These are phyloP conservation scores for Malurus alboscapulatus DNA, from an alignment of 2,113 vertebrate species.

Conservation along the genomic window DNA sequence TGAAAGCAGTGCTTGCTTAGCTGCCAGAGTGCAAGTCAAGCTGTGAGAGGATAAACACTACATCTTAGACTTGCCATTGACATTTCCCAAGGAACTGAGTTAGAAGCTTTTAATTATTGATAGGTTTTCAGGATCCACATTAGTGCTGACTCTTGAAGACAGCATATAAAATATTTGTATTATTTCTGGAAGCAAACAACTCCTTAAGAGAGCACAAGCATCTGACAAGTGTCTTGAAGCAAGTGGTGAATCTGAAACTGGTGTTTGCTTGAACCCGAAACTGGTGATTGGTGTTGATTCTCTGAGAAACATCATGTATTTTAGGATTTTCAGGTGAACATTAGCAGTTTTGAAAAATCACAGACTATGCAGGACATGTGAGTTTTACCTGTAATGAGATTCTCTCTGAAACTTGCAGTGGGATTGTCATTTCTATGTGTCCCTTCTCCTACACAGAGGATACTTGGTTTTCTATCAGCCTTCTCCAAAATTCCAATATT, in stretches of 20 bases:
- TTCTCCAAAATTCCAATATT: neutral
- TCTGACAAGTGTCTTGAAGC: neutral
- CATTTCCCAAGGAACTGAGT: neutral
- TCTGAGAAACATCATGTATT: neutral
- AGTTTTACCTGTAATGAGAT: neutral
- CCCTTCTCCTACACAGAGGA: neutral
- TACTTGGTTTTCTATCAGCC: neutral
- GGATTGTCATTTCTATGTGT: neutral
- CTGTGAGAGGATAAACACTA: neutral
- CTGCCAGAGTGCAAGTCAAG: neutral
- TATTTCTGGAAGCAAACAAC: neutral
- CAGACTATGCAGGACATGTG: neutral
- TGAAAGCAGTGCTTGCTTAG: neutral
- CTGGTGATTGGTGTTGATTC: neutral
- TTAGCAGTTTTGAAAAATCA: neutral
- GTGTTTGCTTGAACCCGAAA: neutral
- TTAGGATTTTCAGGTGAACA: neutral
- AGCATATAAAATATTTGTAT: neutral
- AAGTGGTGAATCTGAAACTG: neutral
- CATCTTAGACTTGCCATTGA: neutral
- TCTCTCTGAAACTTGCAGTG: neutral
- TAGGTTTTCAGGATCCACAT: neutral
- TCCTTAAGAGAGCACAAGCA: neutral
- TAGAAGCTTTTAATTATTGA: neutral
- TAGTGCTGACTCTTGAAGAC: neutral